Base-by-base conservation (phyloP, 2,797 vertebrate genomes). In the Siniperca obscura region DNA sequence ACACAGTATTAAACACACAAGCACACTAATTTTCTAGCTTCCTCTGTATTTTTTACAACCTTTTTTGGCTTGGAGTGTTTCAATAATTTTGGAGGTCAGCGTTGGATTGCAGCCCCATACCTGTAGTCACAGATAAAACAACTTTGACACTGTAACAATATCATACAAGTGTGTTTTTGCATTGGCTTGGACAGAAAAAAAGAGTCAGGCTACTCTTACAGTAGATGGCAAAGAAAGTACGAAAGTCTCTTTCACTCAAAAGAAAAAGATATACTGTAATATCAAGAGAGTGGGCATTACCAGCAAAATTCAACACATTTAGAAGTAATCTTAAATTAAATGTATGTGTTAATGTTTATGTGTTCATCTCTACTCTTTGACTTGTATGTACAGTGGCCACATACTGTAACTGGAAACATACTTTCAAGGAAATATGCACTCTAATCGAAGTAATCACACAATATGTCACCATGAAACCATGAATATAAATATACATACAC, bases 401-500 rank as follows among this genome's bases (percentile, higher is more conserved):
- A 40, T 81, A 90, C 78, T 82, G 78, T 76, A 86, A 89, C 85
- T 83, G 87, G 82, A 93, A 89, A 92, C 93, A 92, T 83, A 91
- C 83, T 82, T 88, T 90, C 64, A 87, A 82, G 83, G 90, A 92
- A 87, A 93, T 80, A 91, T 91, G 90, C 84, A 94, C 84, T 91
- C 82, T 86, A 90, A 90, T 90, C 53, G n/a, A 93, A 93, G 83
- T 88, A 83, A 87, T 86, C 86, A 86, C 89, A 89, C 85, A 74
- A 87, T 82, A 90, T 89, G 87, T 90, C 87, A 92, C 90, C 82
- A 90, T 87, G 88, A 83, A 90, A 92, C 84, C 84, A 88, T 87
- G 70, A 91, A 91, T 95, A 93, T 89, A 95, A 94, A 94, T 91
- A 91, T 92, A 92, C 89, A 82, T 90, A 95, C 87, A 94, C 87